Percentiles rank a stretch among this genome's conserved stretches.
These are phyloP conservation scores for Aphodius sticticus DNA, from an alignment of 2,888 invertebrate species.

Conservation along the genomic window DNA sequence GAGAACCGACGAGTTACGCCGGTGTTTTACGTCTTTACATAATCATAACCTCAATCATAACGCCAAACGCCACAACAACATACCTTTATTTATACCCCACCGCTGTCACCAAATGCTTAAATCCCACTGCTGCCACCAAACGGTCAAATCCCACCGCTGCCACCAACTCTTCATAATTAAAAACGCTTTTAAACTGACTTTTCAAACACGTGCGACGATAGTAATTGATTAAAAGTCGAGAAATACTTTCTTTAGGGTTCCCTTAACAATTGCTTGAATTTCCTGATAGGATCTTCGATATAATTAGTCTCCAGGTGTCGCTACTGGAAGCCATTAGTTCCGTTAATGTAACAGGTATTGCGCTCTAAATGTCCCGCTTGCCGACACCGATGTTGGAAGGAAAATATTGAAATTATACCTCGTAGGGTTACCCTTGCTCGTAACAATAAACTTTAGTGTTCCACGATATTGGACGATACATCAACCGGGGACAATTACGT, in stretches of 20 bases:
- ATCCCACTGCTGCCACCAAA: too few relatives aligned
- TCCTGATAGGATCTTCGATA: neutral
- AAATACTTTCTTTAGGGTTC: neutral
- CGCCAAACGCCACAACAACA: too few relatives aligned
- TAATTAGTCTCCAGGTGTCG: neutral
- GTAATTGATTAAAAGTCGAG: neutral
- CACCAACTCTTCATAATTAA: too few relatives aligned
- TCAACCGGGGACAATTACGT: neutral
- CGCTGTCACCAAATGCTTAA: too few relatives aligned
- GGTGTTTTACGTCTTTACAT: neutral
- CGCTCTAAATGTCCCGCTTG: neutral
- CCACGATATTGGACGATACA: neutral
- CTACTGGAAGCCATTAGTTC: neutral
- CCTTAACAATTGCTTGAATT: neutral
- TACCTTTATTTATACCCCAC: too few relatives aligned
- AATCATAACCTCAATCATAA: neutral
- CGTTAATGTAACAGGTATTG: neutral
- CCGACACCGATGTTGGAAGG: neutral
- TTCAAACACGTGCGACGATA: neutral
- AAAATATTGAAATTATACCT: neutral
- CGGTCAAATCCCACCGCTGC: too few relatives aligned
- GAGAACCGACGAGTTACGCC: neutral
- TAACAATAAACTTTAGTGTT: neutral
- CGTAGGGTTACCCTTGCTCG: neutral
- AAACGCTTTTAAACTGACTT: neutral